These are phyloP conservation scores for Lepidocolaptes lacrymiger DNA, from an alignment of 2,797 vertebrate species.

Conservation along the genomic window DNA sequence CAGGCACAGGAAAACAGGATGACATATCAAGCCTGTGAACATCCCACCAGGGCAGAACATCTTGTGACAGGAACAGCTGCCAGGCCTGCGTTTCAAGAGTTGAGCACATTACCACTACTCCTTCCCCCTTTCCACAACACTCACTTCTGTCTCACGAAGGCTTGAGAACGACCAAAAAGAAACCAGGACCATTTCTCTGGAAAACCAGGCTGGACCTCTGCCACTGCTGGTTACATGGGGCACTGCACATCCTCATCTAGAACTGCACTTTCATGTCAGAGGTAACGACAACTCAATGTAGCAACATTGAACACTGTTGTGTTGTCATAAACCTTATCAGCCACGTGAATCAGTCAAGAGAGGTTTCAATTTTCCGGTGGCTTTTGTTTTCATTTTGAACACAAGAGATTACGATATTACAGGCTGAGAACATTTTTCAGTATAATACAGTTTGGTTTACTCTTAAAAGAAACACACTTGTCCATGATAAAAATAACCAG, in stretches of 20 bases:
- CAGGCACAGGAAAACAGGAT: not conserved
- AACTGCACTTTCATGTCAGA: not conserved
- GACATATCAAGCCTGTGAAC: not conserved
- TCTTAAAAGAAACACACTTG: not conserved
- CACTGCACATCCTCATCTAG: not conserved
- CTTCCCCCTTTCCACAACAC: not conserved
- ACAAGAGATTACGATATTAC: not conserved
- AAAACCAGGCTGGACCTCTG: not conserved
- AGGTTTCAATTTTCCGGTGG: not conserved
- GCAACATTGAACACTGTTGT: not conserved
- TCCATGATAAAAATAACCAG: not conserved
- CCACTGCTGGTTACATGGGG: too few relatives aligned
- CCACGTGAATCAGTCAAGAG: not conserved
- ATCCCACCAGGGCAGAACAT: not conserved
- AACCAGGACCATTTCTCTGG: not conserved
- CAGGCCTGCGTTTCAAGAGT: not conserved
- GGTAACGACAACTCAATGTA: accelerated
- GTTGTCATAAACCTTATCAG: not conserved
- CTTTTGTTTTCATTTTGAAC: conserved; percentile 6
- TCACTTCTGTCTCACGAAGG: not conserved
- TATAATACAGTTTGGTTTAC: not conserved
- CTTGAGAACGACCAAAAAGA: not conserved
- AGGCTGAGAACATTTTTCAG: not conserved
- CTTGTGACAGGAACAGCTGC: not conserved
- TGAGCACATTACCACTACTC: not conserved